phyloP scores from a whole-genome alignment of 2,113 vertebrate genomes.

The Potamarius usumacintae region DNA sequence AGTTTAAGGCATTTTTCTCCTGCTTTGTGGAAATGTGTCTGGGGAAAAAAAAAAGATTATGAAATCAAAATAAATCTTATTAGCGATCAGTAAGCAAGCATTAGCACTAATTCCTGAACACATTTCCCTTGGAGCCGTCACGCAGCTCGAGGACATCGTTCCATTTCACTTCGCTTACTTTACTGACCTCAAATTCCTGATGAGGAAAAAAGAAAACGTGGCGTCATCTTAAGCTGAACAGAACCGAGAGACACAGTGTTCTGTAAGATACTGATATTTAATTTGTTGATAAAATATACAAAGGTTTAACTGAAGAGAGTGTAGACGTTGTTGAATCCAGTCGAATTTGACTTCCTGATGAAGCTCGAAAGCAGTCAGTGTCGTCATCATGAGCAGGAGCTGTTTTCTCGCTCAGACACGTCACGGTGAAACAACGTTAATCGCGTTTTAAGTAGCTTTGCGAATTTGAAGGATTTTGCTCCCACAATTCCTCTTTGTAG shows the following conservation, averaged over 20 bases:
- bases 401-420: slow-evolving; percentile 11
- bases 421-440: slow-evolving; percentile 40
- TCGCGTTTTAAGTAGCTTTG: slow-evolving; percentile 54
- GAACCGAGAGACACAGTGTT: background rate
- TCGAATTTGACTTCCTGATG: background rate
- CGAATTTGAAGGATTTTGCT: slow-evolving; percentile 46
- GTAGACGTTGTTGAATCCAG: background rate
- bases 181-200: background rate
- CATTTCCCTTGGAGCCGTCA: slow-evolving; percentile 47
- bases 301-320: background rate
- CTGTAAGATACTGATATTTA: background rate
- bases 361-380: background rate
- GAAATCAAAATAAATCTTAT: slow-evolving; percentile 60
- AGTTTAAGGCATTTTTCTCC: slow-evolving; percentile 52
- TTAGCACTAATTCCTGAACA: slow-evolving; percentile 58
- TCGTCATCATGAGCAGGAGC: background rate
- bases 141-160: slow-evolving; percentile 22
- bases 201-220: background rate
- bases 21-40: slow-evolving; percentile 45
- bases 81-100: slow-evolving; percentile 54
- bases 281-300: background rate
- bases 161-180: background rate
- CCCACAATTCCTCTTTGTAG: slow-evolving; percentile 49
- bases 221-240: background rate
- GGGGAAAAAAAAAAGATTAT: slow-evolving; percentile 53